phyloP scores from a whole-genome alignment of 2,113 vertebrate species.

The Neopipo cinnamomea region DNA sequence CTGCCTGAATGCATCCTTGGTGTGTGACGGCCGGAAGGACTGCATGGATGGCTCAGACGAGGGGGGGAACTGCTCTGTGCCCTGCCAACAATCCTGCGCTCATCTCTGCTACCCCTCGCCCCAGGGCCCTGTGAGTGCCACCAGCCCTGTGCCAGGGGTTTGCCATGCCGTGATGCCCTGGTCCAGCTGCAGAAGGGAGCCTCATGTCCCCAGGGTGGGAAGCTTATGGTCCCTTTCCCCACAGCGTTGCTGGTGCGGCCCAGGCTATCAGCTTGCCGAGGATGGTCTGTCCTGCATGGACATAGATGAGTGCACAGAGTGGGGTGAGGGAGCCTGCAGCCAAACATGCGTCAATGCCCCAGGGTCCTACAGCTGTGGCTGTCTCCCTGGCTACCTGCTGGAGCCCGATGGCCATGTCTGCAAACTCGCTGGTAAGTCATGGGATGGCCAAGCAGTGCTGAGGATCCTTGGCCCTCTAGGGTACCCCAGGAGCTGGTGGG shows the following conservation, averaged over 20 bases:
- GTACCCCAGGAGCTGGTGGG: not conserved
- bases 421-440: slow-evolving; percentile 80
- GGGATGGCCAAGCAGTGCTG: fast-evolving
- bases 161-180: not conserved
- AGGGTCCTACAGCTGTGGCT: slow-evolving; percentile 83
- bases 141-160: not conserved
- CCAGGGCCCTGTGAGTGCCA: slow-evolving; percentile 79
- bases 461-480: too few relatives aligned
- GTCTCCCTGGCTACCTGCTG: slow-evolving; percentile 81
- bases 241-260: slow-evolving; percentile 82
- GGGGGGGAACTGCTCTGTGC: slow-evolving; percentile 71
- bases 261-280: slow-evolving; percentile 74
- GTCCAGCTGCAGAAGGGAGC: not conserved
- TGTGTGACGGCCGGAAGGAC: slow-evolving; percentile 79
- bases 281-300: slow-evolving; percentile 75
- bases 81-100: slow-evolving; percentile 68
- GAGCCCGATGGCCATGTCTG: slow-evolving; percentile 81
- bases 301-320: slow-evolving; percentile 78
- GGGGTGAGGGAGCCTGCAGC: slow-evolving; percentile 60
- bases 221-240: not conserved
- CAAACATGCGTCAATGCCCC: slow-evolving; percentile 82
- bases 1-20: slow-evolving; percentile 76
- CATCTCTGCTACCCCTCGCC: slow-evolving; percentile 82
- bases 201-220: fast-evolving
- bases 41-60: slow-evolving; percentile 86